Percentiles rank a stretch among this genome's conserved stretches.
Evolutionary conservation across 2,797 vertebrate species (phyloP).

Genomic region (Arrhamphus sclerolepis): DNA sequence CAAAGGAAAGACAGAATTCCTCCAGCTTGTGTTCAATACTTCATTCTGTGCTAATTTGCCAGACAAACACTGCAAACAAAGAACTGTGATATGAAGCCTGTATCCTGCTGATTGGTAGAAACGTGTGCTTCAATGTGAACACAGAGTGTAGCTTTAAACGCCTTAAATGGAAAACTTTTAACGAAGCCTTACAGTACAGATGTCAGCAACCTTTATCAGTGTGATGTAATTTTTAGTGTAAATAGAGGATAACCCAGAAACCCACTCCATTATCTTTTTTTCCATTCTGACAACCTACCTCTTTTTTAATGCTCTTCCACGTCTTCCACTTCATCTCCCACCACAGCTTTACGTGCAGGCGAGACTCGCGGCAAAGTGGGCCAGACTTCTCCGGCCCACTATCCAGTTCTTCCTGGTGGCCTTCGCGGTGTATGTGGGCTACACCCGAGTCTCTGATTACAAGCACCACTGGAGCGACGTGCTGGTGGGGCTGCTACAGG

Average conservation of each 20-base stretch:
- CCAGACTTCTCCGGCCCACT: conserved; percentile 88
- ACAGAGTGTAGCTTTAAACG: conserved; percentile 1
- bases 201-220: too few relatives aligned
- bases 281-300: background rate
- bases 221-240: background rate
- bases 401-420: conserved; percentile 92
- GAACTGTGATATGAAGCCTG: conserved; percentile 21
- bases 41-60: background rate
- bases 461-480: conserved; percentile 97
- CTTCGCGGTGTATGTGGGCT: conserved; percentile 92
- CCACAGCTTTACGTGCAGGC: conserved; percentile 90
- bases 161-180: too few relatives aligned
- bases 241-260: background rate
- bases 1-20: conserved; percentile 6
- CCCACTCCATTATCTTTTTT: background rate
- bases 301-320: too few relatives aligned
- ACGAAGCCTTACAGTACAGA: too few relatives aligned
- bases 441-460: conserved; percentile 91
- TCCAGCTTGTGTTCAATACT: conserved; percentile 8
- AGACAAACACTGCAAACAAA: conserved; percentile 23
- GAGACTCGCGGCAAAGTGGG: conserved; percentile 86
- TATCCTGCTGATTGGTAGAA: conserved; percentile 3
- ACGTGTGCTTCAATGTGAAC: conserved; percentile 15
- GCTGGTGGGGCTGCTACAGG: conserved; percentile 89
- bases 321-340: background rate